Conservation (phyloP, 2,113 vertebrate species). For the Corydoras sp. region DNA sequence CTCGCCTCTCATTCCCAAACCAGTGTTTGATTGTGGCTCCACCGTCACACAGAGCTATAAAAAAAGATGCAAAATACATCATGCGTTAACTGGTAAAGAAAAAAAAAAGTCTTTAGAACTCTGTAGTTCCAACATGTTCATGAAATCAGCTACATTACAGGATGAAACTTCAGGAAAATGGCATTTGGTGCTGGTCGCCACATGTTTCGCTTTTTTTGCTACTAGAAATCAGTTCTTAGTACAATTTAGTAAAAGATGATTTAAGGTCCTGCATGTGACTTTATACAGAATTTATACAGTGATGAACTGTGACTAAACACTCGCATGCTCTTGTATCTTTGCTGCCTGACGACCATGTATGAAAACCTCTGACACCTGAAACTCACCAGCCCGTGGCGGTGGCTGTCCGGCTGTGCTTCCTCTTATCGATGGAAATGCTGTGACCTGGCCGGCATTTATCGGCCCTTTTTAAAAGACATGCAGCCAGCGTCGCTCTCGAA, state of each 20-base stretch:
- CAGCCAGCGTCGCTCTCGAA: too few relatives aligned
- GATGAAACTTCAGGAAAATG: conserved; percentile 13
- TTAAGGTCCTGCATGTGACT: background rate
- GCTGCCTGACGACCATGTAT: conserved; percentile 8
- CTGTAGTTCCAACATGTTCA: conserved; percentile 2
- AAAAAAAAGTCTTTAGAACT: too few relatives aligned
- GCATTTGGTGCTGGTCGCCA: conserved; percentile 63
- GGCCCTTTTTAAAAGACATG: background rate
- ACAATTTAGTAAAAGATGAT: background rate
- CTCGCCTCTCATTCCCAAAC: too few relatives aligned
- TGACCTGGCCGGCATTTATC: conserved; percentile 12
- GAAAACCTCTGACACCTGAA: conserved; percentile 36
- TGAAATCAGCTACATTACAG: conserved; percentile 6
- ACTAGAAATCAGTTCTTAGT: conserved; percentile 16
- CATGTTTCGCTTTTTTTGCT: conserved; percentile 26
- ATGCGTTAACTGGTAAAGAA: too few relatives aligned
- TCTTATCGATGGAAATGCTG: conserved; percentile 20
- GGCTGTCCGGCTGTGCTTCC: conserved; percentile 26
- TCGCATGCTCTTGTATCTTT: conserved; percentile 40
- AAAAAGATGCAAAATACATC: too few relatives aligned
- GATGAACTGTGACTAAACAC: conserved; percentile 39
- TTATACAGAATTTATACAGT: conserved; percentile 19
- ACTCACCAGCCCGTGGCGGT: conserved; percentile 53
- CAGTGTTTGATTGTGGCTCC: background rate
- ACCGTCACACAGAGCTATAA: too few relatives aligned